phyloP scores from a whole-genome alignment of 35 echinoderm and acorn worm species.

The Eucidaris tribuloides region DNA sequence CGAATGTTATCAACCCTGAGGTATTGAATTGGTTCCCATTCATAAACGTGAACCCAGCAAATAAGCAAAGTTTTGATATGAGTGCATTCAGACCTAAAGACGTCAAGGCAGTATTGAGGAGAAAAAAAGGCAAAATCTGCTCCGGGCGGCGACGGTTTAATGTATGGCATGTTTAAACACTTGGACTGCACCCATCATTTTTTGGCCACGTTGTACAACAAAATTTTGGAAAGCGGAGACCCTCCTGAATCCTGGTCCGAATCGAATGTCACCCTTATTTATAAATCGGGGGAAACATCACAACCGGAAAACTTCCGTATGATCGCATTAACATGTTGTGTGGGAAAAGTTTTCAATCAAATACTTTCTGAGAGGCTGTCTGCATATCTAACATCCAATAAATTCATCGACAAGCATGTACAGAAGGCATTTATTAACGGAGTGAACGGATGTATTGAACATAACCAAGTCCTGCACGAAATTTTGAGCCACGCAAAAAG shows the following conservation, averaged over 20 bases:
- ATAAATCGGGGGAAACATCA: background rate
- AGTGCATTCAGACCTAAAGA: background rate
- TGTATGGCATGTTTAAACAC: background rate
- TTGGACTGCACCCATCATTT: background rate
- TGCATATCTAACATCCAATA: background rate
- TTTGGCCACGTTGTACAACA: background rate
- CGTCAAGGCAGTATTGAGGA: background rate
- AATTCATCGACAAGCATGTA: background rate
- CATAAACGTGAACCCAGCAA: background rate
- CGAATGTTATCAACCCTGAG: background rate
- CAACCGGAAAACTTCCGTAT: background rate
- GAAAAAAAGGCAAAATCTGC: background rate
- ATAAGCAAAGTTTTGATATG: background rate
- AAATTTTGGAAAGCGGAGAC: background rate
- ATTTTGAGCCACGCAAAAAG: background rate
- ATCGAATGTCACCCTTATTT: background rate
- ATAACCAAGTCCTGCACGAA: slow-evolving; percentile 9
- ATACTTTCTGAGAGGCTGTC: background rate
- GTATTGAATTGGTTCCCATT: background rate
- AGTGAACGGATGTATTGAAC: slow-evolving; percentile 19
- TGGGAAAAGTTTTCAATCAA: background rate
- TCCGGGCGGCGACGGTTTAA: background rate
- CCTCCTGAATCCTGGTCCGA: background rate
- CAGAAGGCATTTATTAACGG: slow-evolving; percentile 24
- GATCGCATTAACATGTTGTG: background rate